Evolutionary conservation across 1,140 invertebrate species (phyloP), one percentile per base, ranked within the genome.

Genomic region (Cheumatopsyche charites): DNA sequence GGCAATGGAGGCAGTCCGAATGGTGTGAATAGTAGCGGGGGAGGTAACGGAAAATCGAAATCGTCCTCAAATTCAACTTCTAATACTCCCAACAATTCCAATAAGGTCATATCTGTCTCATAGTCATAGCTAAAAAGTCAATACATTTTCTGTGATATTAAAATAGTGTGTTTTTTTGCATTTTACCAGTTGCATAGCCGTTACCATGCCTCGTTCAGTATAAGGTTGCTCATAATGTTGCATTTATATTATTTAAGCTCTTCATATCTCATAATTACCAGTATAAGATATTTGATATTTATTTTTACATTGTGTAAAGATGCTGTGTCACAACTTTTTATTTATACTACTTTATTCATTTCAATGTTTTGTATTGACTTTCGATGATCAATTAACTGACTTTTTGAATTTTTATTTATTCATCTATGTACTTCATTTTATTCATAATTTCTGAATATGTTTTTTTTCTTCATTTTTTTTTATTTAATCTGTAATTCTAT

Each of bases 81-180:
- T 58, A 74, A 74, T 45, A 74, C 71, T 69, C 70, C 71, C 29
- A 71, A 71, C 55, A 76, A 76, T 73, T 76, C 74, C 63, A 76
- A 76, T 73, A 76, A 84, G 75, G 82, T 83, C 74, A 85, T 85
- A 70, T 84, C 82, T 4, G 82, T 85, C 17, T 84, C 82, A 78
- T 85, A 85, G 82, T 78, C 78, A 75, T 77, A 78, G 76, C 77
- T 76, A 66, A 73, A 73, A 69, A 74, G 71, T 77, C 77, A 68
- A 62, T 70, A 74, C 29, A 63, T 73, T 26, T 70, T 72, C 72
- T 72, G 73, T 70, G 76, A 73, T 75, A 68, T 55, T 68, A 26
- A 68, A 11, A 43, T 55, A 41, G 17, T 68, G 25, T 55, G n/a
- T n/a, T n/a, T 25, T 58, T 7, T 25, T 58, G 21, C 55, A 55